These are phyloP conservation scores for Drosophila kanekoi DNA, from an alignment of 2,888 invertebrate genomes.

Conservation along the genomic window DNA sequence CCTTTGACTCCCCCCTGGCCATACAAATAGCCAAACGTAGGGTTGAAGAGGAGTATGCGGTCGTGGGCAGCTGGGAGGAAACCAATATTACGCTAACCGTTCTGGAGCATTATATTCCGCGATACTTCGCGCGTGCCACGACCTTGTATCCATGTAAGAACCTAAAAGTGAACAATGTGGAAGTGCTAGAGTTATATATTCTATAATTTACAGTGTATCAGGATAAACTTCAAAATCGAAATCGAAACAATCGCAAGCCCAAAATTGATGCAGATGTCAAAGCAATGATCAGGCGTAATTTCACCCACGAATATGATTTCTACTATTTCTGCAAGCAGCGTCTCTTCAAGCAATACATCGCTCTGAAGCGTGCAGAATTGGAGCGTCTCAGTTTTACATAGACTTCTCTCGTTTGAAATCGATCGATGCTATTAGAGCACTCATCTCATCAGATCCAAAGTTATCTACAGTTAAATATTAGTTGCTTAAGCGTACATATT, in stretches of 20 bases:
- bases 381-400: conserved; percentile 19
- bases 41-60: conserved; percentile 93
- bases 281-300: conserved; percentile 92
- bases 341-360: conserved; percentile 89
- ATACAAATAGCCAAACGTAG: conserved; percentile 93
- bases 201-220: conserved; percentile 67
- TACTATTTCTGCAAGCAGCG: conserved; percentile 95
- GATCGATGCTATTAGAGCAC: not conserved
- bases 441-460: conserved; percentile 28
- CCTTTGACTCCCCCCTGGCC: conserved; percentile 93
- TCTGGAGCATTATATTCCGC: conserved; percentile 92
- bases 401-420: not conserved
- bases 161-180: not conserved
- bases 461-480: not conserved
- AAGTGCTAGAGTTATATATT: not conserved
- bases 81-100: conserved; percentile 93
- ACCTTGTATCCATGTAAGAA: conserved; percentile 91
- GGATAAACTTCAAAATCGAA: conserved; percentile 87
- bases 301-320: conserved; percentile 95
- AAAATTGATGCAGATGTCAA: conserved; percentile 93
- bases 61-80: conserved; percentile 95
- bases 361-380: conserved; percentile 60
- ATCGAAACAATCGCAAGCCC: conserved; percentile 94
- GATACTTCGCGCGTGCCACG: conserved; percentile 92
- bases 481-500: not conserved